Evolutionary conservation across 2,888 invertebrate genomes (phyloP), one percentile per base, ranked within the genome.

Genomic region (Orthosia gothica): DNA sequence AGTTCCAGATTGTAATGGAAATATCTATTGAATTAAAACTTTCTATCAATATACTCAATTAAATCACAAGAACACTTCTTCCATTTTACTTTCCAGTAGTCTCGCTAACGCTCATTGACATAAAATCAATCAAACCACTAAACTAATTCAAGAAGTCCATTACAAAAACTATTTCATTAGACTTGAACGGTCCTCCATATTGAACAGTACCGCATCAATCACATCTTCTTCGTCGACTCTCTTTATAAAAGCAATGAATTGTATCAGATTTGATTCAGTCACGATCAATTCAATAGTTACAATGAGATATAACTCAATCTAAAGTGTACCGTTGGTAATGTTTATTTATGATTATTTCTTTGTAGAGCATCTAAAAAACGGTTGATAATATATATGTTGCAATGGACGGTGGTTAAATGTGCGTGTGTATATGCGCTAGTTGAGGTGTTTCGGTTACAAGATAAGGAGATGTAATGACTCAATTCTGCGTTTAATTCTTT

Each of bases 251-350:
- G 87, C 92, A 92, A 93, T 93, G 91, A 89, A 89, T 92, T 90
- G 91, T 86, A 91, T 90, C 92, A 89, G 90, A 94, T 93, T 90
- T 89, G 90, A 91, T 93, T 93, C 91, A 91, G 91, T 91, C 90
- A 91, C 91, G 90, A 91, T 83, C 81, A 77, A 88, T 90, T 86
- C 88, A 86, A 85, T 89, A 88, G 80, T 79, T 81, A 87, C 89
- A 90, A 87, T 92, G 94, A 93, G 89, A 88, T 92, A 94, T 94
- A 94, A 92, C 95, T 95, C 92, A 93, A 95, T 95, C 92, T 91
- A 89, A 85, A 91, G 91, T 89, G 90, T 88, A 87, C 84, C 77
- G 85, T 87, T 90, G 87, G 87, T 90, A 90, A 93, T 93, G 89
- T 92, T 91, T 93, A 92, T 93, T 93, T 88, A 86, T 85, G 84